phyloP scores from a whole-genome alignment of 2,888 invertebrate genomes.

The Biston betularia region DNA sequence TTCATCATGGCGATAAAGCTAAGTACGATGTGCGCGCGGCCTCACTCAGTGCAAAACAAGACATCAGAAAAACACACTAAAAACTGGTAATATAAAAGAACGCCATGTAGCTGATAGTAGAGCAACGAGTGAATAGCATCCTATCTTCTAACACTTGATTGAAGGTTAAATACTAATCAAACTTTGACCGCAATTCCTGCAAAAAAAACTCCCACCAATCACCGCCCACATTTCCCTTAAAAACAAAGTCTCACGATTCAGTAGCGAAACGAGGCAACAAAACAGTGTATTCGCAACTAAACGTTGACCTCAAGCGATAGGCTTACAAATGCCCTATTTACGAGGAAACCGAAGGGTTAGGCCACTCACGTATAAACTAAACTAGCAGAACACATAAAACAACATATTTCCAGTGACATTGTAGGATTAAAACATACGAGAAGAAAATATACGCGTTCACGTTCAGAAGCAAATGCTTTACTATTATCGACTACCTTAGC shows the following conservation, averaged over 20 bases:
- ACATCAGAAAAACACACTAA: too few relatives aligned
- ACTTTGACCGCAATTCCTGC: background rate
- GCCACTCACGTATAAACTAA: constrained; percentile 46
- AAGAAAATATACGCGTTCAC: background rate
- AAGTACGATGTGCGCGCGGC: too few relatives aligned
- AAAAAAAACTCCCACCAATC: constrained; percentile 3
- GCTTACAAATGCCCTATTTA: constrained; percentile 43
- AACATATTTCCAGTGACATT: constrained; percentile 45
- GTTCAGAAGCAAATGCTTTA: background rate
- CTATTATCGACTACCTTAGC: too few relatives aligned
- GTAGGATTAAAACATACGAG: constrained; percentile 32
- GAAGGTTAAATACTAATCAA: background rate
- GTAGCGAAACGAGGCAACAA: constrained; percentile 23
- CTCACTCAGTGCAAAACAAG: too few relatives aligned
- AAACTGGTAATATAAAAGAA: too few relatives aligned
- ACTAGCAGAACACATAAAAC: constrained; percentile 48
- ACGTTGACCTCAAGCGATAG: constrained; percentile 36
- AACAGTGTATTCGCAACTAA: constrained; percentile 35
- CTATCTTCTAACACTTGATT: too few relatives aligned
- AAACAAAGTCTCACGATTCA: constrained; percentile 11
- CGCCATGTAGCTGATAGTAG: too few relatives aligned
- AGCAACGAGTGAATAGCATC: too few relatives aligned
- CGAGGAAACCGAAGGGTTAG: constrained; percentile 43
- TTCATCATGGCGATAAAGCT: too few relatives aligned
- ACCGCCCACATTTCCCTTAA: constrained; percentile 7